Percentiles rank a stretch among this genome's conserved stretches.
Conservation (phyloP, 2,888 invertebrate genomes). For the Hyposoter didymator region DNA sequence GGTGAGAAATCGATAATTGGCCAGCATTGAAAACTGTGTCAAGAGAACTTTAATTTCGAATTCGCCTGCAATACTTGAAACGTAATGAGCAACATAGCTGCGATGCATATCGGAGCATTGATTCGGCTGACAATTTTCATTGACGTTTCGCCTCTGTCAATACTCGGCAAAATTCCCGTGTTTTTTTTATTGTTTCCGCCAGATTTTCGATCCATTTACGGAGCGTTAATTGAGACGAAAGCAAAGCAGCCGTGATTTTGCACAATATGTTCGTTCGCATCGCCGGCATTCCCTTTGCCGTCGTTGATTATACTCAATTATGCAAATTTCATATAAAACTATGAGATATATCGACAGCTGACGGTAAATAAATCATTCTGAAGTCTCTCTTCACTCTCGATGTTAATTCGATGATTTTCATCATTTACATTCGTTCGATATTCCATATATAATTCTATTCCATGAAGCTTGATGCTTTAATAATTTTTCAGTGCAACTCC, state of each 20-base stretch:
- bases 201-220: background rate
- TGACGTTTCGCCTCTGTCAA: background rate
- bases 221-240: slow-evolving; percentile 1
- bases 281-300: background rate
- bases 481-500: no score
- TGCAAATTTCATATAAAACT: background rate
- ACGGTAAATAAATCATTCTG: background rate
- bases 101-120: background rate
- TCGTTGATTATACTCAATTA: background rate
- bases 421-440: background rate
- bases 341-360: background rate
- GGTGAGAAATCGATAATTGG: background rate
- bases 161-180: background rate
- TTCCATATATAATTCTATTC: no score
- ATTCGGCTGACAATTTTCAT: background rate
- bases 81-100: background rate
- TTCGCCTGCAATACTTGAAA: background rate
- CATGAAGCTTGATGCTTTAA: no score
- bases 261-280: background rate
- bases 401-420: background rate
- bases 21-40: background rate
- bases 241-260: background rate
- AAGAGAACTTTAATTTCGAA: background rate
- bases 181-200: background rate
- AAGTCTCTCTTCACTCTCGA: background rate